These are phyloP conservation scores for Cyphomyrmex costatus DNA, from an alignment of 1,140 invertebrate genomes.

Conservation along the genomic window DNA sequence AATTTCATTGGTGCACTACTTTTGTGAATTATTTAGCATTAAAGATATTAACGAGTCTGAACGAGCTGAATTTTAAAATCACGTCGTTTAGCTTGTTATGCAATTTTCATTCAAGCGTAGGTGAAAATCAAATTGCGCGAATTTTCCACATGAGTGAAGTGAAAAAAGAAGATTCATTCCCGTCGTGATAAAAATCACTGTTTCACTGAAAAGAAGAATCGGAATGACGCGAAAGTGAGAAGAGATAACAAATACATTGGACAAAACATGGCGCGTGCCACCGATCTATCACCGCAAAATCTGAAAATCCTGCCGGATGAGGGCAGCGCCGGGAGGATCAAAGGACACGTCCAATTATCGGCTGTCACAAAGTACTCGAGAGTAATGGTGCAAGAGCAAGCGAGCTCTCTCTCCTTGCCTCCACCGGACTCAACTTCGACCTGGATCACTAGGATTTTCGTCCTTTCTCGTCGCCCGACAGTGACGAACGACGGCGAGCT, in stretches of 20 bases:
- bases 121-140: background rate
- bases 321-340: conserved; percentile 51
- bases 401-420: conserved; percentile 16
- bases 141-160: background rate
- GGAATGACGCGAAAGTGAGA: background rate
- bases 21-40: conserved; percentile 8
- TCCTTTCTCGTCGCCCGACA: conserved; percentile 30
- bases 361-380: conserved; percentile 67
- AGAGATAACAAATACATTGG: conserved; percentile 42
- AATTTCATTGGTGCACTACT: background rate
- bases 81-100: conserved; percentile 1
- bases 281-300: conserved; percentile 68
- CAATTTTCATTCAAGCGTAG: background rate
- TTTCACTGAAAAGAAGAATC: conserved; percentile 6
- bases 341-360: conserved; percentile 78
- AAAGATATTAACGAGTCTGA: background rate
- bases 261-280: conserved; percentile 55
- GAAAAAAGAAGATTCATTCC: background rate
- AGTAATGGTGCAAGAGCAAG: conserved; percentile 70
- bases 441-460: conserved; percentile 57
- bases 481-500: conserved; percentile 49
- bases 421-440: background rate
- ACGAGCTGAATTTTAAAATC: background rate
- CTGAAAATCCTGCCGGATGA: conserved; percentile 47
- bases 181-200: conserved; percentile 25